These are phyloP conservation scores for Leptinotarsa juncta DNA, from an alignment of 2,888 invertebrate genomes.

Conservation along the genomic window DNA sequence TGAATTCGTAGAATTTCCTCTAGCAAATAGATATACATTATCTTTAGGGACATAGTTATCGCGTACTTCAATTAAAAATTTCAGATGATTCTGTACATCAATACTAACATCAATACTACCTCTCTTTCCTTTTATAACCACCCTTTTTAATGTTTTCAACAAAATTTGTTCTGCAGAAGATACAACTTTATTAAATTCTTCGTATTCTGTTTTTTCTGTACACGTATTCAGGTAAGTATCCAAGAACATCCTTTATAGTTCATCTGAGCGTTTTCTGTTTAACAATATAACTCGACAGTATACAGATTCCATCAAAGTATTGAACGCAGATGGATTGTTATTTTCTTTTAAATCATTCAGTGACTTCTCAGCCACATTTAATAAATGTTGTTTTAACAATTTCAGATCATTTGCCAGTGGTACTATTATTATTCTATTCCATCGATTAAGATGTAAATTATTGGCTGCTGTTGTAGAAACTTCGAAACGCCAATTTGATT, in stretches of 20 bases:
- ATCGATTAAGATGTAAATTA: conserved; percentile 41
- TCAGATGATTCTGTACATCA: no score
- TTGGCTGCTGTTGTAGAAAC: conserved; percentile 34
- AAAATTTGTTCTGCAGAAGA: conserved; percentile 27
- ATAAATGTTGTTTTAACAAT: conserved; percentile 21
- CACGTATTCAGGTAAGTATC: conserved; percentile 22
- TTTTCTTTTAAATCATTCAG: conserved; percentile 24
- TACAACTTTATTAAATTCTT: conserved; percentile 37
- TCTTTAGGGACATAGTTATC: no score
- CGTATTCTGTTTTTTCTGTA: conserved; percentile 30
- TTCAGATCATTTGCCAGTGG: conserved; percentile 28
- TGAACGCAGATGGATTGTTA: conserved; percentile 33
- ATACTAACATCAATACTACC: conserved; percentile 6
- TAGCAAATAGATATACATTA: no score
- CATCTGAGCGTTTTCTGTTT: conserved; percentile 50
- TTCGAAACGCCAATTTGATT: conserved; percentile 39
- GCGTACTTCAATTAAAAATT: no score
- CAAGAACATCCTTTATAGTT: conserved; percentile 43
- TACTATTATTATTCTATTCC: conserved; percentile 35
- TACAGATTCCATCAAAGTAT: conserved; percentile 42
- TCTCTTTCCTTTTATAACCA: conserved; percentile 35
- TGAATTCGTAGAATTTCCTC: no score
- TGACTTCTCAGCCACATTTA: conserved; percentile 19
- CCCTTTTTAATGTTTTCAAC: conserved; percentile 37
- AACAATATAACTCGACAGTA: conserved; percentile 50